Conservation (phyloP, 2,888 invertebrate genomes). For the Ctenicera cuprea region DNA sequence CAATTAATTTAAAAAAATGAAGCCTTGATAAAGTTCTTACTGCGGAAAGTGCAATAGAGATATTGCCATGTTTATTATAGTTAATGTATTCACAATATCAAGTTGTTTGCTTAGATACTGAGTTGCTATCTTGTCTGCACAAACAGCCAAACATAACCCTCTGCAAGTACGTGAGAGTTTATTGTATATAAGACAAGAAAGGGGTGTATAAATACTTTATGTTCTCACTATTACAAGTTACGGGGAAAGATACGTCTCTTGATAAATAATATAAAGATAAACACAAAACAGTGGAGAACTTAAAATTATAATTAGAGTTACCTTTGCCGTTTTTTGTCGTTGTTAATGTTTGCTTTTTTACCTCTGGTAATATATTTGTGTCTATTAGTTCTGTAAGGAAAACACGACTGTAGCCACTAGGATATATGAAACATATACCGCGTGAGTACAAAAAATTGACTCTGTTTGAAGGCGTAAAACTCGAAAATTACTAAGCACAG, state of each 20-base stretch:
- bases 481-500: no score
- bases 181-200: background rate
- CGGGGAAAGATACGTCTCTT: background rate
- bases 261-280: background rate
- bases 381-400: no score
- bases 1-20: no score
- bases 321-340: background rate
- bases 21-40: no score
- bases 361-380: no score
- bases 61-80: background rate
- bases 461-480: no score
- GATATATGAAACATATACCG: no score
- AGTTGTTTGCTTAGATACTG: slow-evolving; percentile 2
- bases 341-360: no score
- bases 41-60: background rate
- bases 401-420: no score
- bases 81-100: slow-evolving; percentile 14
- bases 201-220: slow-evolving; percentile 18
- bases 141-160: slow-evolving; percentile 11
- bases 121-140: slow-evolving; percentile 8
- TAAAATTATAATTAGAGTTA: slow-evolving; percentile 10
- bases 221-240: slow-evolving; percentile 9
- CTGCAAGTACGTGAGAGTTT: slow-evolving; percentile 17
- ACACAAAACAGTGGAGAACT: background rate
- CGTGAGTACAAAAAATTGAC: no score